Conservation (phyloP, 2,888 invertebrate genomes). For the Rhagonycha lutea region DNA sequence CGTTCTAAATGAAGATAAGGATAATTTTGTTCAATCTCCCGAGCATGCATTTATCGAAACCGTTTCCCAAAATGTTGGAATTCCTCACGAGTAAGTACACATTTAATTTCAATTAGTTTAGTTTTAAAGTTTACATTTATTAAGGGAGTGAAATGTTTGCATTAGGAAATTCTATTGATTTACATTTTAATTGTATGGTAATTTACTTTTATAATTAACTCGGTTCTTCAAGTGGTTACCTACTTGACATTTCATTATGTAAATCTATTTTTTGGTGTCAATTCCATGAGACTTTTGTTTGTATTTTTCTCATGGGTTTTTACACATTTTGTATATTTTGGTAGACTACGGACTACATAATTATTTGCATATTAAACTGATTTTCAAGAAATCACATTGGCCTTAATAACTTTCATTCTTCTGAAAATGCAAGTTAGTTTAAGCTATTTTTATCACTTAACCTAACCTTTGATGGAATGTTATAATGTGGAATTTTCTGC, state of each 20-base stretch:
- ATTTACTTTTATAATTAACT: not conserved
- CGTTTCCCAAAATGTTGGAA: constrained; percentile 61
- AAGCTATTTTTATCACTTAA: not conserved
- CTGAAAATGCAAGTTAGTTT: not conserved
- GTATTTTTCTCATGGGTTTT: not conserved
- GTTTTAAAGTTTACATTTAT: not conserved
- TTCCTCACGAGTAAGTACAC: constrained; percentile 60
- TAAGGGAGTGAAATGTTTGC: not conserved
- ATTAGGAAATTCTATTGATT: not conserved
- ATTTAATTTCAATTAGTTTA: constrained; percentile 2
- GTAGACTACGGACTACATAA: not conserved
- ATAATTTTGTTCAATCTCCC: constrained; percentile 42
- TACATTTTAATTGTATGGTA: not conserved
- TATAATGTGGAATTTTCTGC: not conserved
- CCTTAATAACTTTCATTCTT: not conserved
- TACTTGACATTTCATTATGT: not conserved
- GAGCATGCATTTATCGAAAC: constrained; percentile 60
- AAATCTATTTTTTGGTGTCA: not conserved
- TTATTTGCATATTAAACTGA: not conserved
- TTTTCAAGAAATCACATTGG: not conserved
- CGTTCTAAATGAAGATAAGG: constrained; percentile 39
- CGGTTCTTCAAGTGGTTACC: not conserved
- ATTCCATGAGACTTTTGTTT: not conserved
- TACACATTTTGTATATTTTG: not conserved
- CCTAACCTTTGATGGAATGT: not conserved